phyloP scores from a whole-genome alignment of 2,113 vertebrate genomes.

The Todiramphus saurophagus region DNA sequence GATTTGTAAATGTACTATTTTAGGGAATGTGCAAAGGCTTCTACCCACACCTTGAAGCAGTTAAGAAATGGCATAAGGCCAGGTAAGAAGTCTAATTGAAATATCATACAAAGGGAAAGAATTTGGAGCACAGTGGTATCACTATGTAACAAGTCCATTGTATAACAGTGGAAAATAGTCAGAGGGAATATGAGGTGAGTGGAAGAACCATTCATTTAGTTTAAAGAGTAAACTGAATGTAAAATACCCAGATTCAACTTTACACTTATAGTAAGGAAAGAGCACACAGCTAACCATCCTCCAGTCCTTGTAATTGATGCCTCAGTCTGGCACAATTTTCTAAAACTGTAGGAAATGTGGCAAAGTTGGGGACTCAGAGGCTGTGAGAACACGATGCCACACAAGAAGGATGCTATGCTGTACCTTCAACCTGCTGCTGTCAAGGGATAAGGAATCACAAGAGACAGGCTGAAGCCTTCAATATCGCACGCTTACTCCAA shows the following conservation, averaged over 20 bases:
- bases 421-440: neutral
- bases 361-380: slow-evolving; percentile 7
- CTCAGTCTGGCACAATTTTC: slow-evolving; percentile 28
- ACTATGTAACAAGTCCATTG: neutral
- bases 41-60: slow-evolving; percentile 29
- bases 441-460: neutral
- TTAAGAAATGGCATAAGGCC: slow-evolving; percentile 8
- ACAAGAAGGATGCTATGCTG: neutral
- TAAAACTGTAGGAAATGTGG: neutral
- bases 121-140: neutral
- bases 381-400: neutral
- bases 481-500: neutral
- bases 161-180: slow-evolving; percentile 1
- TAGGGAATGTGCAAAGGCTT: neutral
- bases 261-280: slow-evolving; percentile 13
- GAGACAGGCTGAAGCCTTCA: neutral
- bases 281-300: neutral
- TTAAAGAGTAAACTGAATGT: slow-evolving; percentile 24
- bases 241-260: slow-evolving; percentile 37
- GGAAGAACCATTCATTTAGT: slow-evolving; percentile 22
- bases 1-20: neutral
- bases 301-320: neutral
- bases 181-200: neutral
- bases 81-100: slow-evolving; percentile 20
- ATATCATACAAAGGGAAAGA: neutral